Evolutionary conservation across 2,113 vertebrate species (phyloP).

Genomic region (Mormyrus iriodes): DNA sequence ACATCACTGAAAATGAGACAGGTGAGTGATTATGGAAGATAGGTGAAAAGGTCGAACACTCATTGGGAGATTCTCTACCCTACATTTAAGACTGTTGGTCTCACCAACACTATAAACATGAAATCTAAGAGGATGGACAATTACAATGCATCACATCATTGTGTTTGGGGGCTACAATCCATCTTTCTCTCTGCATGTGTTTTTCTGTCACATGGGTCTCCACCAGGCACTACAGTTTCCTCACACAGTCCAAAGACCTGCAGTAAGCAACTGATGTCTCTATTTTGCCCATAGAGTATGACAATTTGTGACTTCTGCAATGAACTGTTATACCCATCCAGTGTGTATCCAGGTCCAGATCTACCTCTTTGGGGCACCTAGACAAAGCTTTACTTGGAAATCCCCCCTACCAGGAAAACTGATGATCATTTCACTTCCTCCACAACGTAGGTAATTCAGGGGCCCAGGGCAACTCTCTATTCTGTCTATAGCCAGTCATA

Average conservation of each 20-base stretch:
- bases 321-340: not conserved
- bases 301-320: not conserved
- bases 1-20: not conserved
- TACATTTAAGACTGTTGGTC: not conserved
- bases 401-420: not conserved
- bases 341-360: not conserved
- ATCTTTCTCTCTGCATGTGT: not conserved
- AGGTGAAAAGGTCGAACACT: not conserved
- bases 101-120: not conserved
- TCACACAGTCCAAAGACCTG: not conserved
- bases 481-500: too few relatives aligned
- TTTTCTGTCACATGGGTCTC: not conserved
- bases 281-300: not conserved
- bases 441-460: too few relatives aligned
- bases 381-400: not conserved
- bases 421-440: not conserved
- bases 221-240: not conserved
- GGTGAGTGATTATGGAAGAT: not conserved
- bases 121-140: not conserved
- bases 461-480: not conserved
- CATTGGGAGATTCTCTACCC: not conserved
- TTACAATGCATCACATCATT: not conserved
- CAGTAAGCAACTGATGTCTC: not conserved
- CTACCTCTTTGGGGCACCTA: not conserved
- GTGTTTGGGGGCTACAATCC: not conserved